phyloP scores from a whole-genome alignment of 2,888 invertebrate genomes.

The Lasioglossum pauxillum region DNA sequence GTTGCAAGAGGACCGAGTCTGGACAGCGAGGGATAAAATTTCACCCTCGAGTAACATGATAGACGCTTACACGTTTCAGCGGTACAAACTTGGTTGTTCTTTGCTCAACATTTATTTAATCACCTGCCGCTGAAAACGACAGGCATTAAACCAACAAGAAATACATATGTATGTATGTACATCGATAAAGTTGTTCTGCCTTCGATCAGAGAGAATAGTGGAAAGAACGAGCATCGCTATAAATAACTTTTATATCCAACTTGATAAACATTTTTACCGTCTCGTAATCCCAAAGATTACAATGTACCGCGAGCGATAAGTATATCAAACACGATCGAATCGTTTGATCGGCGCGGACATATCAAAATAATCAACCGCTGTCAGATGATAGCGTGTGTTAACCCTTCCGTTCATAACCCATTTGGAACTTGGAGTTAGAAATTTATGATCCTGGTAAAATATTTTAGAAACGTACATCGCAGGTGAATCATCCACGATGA shows the following conservation, averaged over 20 bases:
- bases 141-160: background rate
- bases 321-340: background rate
- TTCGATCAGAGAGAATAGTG: background rate
- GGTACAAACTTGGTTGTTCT: background rate
- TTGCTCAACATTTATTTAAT: background rate
- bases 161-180: background rate
- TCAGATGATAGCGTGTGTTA: background rate
- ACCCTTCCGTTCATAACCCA: background rate
- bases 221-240: background rate
- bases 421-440: background rate
- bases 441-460: background rate
- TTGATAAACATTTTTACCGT: background rate
- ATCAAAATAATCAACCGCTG: constrained; percentile 1
- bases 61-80: constrained; percentile 1
- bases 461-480: background rate
- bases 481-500: background rate
- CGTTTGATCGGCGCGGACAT: background rate
- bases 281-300: background rate
- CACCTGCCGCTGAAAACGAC: background rate
- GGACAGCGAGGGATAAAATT: constrained; percentile 12
- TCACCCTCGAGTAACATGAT: constrained; percentile 23
- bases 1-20: constrained; percentile 6
- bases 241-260: background rate
- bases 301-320: background rate
- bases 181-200: background rate